A percentile compares a stretch with the other conserved stretches of the same genome.
phyloP scores from a whole-genome alignment of 1,140 invertebrate genomes.

The Drosophila sp. region DNA sequence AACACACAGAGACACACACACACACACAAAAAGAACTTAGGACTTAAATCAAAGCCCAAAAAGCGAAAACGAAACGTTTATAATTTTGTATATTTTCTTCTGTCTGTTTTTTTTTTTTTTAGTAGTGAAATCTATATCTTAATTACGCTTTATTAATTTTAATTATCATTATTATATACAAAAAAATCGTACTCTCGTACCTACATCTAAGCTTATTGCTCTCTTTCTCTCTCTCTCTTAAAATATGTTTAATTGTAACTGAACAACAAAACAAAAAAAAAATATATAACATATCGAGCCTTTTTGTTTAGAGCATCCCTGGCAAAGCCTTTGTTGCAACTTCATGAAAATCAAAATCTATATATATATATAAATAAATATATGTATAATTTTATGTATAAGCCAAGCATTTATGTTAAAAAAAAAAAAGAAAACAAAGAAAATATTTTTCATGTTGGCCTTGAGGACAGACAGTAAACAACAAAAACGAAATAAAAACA shows the following conservation, averaged over 20 bases:
- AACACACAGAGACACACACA: slow-evolving; percentile 55
- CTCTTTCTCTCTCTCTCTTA: slow-evolving; percentile 33
- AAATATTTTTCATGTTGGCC: slow-evolving; percentile 65
- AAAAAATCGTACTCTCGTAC: slow-evolving; percentile 56
- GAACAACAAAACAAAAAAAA: slow-evolving; percentile 51
- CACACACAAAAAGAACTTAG: slow-evolving; percentile 37
- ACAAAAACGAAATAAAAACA: slow-evolving; percentile 36
- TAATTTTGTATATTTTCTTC: slow-evolving; percentile 63
- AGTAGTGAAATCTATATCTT: slow-evolving; percentile 72
- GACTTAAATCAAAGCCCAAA: slow-evolving; percentile 37
- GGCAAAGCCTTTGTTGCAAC: slow-evolving; percentile 45
- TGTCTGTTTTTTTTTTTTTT: slow-evolving; percentile 53
- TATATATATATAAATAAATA: slow-evolving; percentile 60
- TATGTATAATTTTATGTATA: slow-evolving; percentile 52
- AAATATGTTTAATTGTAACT: slow-evolving; percentile 46
- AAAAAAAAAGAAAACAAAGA: slow-evolving; percentile 69
- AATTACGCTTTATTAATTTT: slow-evolving; percentile 81
- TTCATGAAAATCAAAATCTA: slow-evolving; percentile 56
- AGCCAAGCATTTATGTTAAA: slow-evolving; percentile 47
- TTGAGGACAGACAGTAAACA: slow-evolving; percentile 21
- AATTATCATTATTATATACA: slow-evolving; percentile 62
- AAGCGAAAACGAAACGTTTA: slow-evolving; percentile 29
- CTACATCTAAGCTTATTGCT: slow-evolving; percentile 54
- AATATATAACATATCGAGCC: slow-evolving; percentile 65
- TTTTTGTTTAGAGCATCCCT: slow-evolving; percentile 49